These are phyloP conservation scores for Crotalus tigris DNA, from an alignment of 2,113 vertebrate genomes.

Conservation along the genomic window DNA sequence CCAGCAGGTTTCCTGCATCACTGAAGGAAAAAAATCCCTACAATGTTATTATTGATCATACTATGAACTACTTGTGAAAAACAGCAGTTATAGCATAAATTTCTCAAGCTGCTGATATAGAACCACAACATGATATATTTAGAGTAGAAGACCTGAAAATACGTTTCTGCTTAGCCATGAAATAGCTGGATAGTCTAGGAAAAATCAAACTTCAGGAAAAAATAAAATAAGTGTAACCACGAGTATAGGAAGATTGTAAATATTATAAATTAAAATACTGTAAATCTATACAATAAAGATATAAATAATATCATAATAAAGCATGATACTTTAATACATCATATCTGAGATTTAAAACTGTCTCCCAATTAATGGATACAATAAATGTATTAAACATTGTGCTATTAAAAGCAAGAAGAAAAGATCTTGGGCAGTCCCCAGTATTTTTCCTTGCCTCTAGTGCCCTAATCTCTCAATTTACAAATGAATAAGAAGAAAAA, in stretches of 20 bases:
- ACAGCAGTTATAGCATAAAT: neutral
- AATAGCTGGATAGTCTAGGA: neutral
- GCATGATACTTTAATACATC: neutral
- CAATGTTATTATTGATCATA: neutral
- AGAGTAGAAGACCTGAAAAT: neutral
- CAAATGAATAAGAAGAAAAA: neutral
- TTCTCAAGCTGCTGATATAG: neutral
- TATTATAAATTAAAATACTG: neutral
- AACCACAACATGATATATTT: neutral
- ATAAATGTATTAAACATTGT: neutral
- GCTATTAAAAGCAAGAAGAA: neutral
- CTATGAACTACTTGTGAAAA: neutral
- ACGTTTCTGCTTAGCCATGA: neutral
- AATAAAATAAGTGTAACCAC: neutral
- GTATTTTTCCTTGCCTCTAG: neutral
- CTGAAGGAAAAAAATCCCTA: neutral
- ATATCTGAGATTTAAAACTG: neutral
- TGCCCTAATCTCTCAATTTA: neutral
- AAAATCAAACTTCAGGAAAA: neutral
- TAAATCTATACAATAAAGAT: neutral
- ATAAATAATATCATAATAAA: neutral
- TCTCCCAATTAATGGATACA: neutral
- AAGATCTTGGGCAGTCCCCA: neutral
- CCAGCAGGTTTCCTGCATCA: neutral
- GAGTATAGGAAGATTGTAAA: neutral